Evolutionary conservation across 2,113 vertebrate genomes (phyloP).

Genomic region (Eublepharis macularius): DNA sequence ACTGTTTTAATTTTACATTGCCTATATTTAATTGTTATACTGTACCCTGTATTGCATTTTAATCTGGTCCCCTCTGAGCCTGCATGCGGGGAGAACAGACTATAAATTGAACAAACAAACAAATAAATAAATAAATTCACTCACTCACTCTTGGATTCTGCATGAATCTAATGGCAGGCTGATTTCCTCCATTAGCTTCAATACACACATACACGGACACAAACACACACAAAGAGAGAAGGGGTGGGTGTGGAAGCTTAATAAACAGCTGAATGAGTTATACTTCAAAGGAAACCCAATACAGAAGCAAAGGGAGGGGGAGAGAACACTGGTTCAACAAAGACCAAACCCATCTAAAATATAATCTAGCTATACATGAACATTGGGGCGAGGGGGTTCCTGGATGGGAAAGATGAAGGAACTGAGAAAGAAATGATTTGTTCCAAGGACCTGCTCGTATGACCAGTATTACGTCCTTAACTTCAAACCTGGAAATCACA

Average conservation of each 20-base stretch:
- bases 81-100: too few relatives aligned
- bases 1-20: too few relatives aligned
- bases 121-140: too few relatives aligned
- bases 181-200: conserved; percentile 52
- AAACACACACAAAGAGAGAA: not conserved
- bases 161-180: conserved; percentile 40
- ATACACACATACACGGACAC: not conserved
- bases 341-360: not conserved
- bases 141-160: conserved; percentile 38
- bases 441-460: not conserved
- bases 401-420: not conserved
- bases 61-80: too few relatives aligned
- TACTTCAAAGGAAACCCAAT: not conserved
- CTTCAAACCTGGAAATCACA: not conserved
- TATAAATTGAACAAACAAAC: too few relatives aligned
- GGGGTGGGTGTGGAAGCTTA: not conserved
- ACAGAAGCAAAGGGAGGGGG: not conserved
- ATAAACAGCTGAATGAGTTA: accelerated
- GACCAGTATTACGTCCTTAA: not conserved
- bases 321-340: not conserved
- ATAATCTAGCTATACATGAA: not conserved
- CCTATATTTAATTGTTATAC: too few relatives aligned
- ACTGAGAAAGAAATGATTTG: not conserved
- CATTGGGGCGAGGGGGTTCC: too few relatives aligned
- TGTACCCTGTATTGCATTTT: too few relatives aligned